A percentile compares a stretch with the other conserved stretches of the same genome.
Conservation (phyloP, 2,113 vertebrate species). For the Ranitomeya variabilis region DNA sequence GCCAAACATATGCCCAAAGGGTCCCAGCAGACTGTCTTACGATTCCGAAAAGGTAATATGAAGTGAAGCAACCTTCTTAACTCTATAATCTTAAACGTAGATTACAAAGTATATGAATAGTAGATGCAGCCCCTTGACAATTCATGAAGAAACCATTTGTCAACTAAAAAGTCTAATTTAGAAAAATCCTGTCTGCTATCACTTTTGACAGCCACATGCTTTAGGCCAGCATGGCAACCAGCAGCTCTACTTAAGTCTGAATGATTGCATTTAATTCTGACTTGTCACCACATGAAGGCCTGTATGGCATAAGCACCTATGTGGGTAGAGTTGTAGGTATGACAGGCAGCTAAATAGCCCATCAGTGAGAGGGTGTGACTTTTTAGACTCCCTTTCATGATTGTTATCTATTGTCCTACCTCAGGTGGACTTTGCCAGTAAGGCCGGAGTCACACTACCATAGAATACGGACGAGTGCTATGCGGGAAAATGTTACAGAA, state of each 20-base stretch:
- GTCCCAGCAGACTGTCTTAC: too few species aligned
- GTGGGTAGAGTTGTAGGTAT: background rate
- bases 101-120: too few species aligned
- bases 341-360: constrained; percentile 3
- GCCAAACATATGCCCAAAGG: background rate
- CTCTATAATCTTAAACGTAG: too few species aligned
- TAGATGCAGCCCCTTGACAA: too few species aligned
- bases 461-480: too few species aligned
- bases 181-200: too few species aligned
- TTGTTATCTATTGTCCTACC: background rate
- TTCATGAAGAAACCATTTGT: too few species aligned
- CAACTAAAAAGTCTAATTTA: too few species aligned
- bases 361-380: constrained; percentile 17
- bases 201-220: too few species aligned
- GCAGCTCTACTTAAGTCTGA: background rate
- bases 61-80: background rate
- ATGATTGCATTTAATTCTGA: background rate
- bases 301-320: background rate
- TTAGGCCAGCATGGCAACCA: too few species aligned
- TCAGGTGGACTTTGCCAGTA: background rate
- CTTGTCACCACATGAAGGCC: background rate
- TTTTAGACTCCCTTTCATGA: background rate
- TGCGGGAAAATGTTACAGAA: too few species aligned
- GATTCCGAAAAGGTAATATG: background rate
- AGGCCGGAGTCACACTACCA: too few species aligned